Percentiles rank a stretch among this genome's conserved stretches.
Conservation (phyloP, 2,888 invertebrate species). For the Erynnis tages region DNA sequence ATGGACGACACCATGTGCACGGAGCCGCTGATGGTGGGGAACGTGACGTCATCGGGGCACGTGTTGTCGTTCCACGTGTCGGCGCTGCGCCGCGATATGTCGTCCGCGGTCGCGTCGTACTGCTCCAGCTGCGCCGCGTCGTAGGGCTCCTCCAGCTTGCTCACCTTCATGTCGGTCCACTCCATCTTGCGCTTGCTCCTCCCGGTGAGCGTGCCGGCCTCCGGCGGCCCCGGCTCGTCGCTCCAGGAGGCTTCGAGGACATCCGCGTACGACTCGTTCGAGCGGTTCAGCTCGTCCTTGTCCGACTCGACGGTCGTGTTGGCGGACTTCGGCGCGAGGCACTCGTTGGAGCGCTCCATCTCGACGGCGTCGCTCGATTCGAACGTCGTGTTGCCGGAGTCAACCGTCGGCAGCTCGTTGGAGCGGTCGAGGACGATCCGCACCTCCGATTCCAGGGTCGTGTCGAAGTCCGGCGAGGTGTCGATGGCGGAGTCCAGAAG, state of each 20-base stretch:
- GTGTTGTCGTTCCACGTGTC: constrained; percentile 93
- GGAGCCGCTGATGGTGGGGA: constrained; percentile 90
- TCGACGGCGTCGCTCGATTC: constrained; percentile 37
- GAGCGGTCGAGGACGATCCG: constrained; percentile 35
- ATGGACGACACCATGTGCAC: constrained; percentile 87
- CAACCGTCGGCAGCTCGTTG: constrained; percentile 42
- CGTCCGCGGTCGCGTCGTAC: constrained; percentile 40
- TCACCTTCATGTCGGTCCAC: constrained; percentile 57
- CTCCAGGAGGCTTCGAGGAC: constrained; percentile 68
- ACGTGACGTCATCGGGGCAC: constrained; percentile 89
- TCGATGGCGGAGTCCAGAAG: constrained; percentile 26
- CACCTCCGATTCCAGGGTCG: constrained; percentile 19
- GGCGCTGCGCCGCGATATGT: constrained; percentile 48
- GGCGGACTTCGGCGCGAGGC: constrained; percentile 59
- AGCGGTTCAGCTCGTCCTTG: constrained; percentile 63
- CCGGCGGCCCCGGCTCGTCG: constrained; percentile 35
- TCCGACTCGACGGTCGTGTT: constrained; percentile 65
- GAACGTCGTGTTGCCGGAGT: constrained; percentile 37
- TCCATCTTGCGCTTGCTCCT: constrained; percentile 46
- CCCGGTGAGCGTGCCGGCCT: constrained; percentile 43
- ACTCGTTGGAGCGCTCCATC: constrained; percentile 69
- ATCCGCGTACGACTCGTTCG: constrained; percentile 75
- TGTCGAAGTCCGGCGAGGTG: constrained; percentile 24
- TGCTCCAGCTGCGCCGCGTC: neutral
- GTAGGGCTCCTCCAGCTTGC: neutral